These are phyloP conservation scores for Acleris sparsana DNA, from an alignment of 2,888 invertebrate species.

Conservation along the genomic window DNA sequence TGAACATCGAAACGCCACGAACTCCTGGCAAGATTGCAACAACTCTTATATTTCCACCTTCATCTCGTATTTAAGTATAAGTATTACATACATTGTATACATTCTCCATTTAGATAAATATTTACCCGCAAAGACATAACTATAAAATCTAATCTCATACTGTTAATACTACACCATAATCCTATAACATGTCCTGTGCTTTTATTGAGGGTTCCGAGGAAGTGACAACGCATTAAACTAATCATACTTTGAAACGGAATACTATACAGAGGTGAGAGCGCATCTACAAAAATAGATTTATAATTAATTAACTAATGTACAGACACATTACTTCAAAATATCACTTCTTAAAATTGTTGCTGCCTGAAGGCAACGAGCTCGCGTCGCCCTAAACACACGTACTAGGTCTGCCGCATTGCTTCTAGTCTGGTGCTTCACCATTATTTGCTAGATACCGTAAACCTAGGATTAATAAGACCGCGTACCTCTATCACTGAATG, in stretches of 20 bases:
- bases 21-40: constrained; percentile 76
- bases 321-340: constrained; percentile 62
- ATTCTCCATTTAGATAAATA: constrained; percentile 70
- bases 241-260: constrained; percentile 42
- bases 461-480: constrained; percentile 27
- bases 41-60: constrained; percentile 59
- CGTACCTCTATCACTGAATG: constrained; percentile 7
- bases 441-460: constrained; percentile 32
- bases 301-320: constrained; percentile 51
- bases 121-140: constrained; percentile 71
- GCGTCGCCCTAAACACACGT: constrained; percentile 6
- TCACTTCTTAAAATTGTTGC: constrained; percentile 65
- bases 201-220: constrained; percentile 49
- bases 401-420: constrained; percentile 16
- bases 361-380: constrained; percentile 51
- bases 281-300: constrained; percentile 61
- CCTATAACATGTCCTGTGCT: constrained; percentile 59
- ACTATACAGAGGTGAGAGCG: constrained; percentile 52
- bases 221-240: constrained; percentile 42
- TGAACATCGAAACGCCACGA: constrained; percentile 71
- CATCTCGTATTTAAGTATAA: constrained; percentile 50
- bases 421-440: constrained; percentile 27
- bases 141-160: constrained; percentile 77
- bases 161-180: constrained; percentile 59
- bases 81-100: constrained; percentile 73